Base-by-base conservation (phyloP, 1,140 invertebrate genomes). In the Lepidurus couesii region DNA sequence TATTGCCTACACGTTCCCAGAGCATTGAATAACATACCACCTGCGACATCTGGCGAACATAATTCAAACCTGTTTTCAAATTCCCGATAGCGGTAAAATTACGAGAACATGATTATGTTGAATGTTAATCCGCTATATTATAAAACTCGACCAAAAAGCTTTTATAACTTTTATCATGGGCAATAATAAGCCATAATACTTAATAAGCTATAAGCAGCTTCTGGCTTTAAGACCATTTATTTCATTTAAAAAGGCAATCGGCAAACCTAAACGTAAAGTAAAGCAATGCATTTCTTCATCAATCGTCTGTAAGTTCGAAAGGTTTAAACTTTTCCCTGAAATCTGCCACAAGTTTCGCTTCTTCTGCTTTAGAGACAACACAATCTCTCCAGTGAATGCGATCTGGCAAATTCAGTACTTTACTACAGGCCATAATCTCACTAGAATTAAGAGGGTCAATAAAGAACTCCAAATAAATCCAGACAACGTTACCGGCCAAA, bases 301-400 rank as follows among this genome's bases (percentile, higher is more conserved):
- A 34, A 34, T 34, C 34, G 34, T 65, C 53, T 21, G 86, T 87
- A 81, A 95, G 92, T 86, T 98, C 95, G 87, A 90, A 98, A 0
- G 90, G 88, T 83, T 91, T 86, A 87, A 97, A 98, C 77, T 89
- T 86, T 80, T 90, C 87, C 80, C 94, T 90, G 82, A 99, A 92
- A 53, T 88, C 86, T 73, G 89, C 87, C 0, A 94, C 92, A 44
- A 92, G 84, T 42, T 88, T 82, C 7, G 87, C 88, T 86, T 98
- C 97, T 80, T 94, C 89, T 73, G 95, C 91, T 82, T 90, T 89
- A 1, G 86, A 86, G 1, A 92, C 82, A 42, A 91, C 87, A 84
- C 97, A 98, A 80, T 92, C 90, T 82, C 91, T 91, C 97, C 97
- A 99, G 84, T 99, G 96, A 0, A 93, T 89, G 82, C 92, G 90